Evolutionary conservation across 2,797 vertebrate genomes (phyloP), one percentile per base, ranked within the genome.

Genomic region (Somateria mollissima): DNA sequence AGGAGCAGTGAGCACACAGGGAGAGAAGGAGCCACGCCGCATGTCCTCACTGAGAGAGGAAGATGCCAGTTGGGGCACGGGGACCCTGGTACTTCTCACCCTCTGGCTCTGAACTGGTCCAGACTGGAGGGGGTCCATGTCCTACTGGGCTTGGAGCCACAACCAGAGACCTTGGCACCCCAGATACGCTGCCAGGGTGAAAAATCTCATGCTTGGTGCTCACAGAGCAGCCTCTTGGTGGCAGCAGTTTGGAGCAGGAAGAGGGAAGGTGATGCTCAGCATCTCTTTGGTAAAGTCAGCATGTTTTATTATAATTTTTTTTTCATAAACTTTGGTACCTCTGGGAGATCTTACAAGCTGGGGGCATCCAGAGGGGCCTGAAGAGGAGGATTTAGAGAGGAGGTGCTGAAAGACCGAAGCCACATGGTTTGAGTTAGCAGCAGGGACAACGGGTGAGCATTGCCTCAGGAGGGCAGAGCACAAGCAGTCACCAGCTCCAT

Each of bases 201-300:
- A 39, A 39, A 69, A 32, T 37, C 58, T 61, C 4, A 0, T 34
- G n/a, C 34, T 90, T 18, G 3, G 27, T 0, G 0, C 12, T 34
- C 15, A 8, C 27, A 34, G 21, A 79, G 21, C 30, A 79, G 14
- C 58, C 34, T 57, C 49, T 6, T 3, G 5, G 32, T 8, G 20
- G 27, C 71, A 58, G 3, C 1, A 0, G 8, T n/a, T 77, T 10
- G 11, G 28, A 67, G 54, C 0, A 1, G 61, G 43, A 21, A 34
- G 8, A 25, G 19, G 20, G 14, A 79, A 39, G 39, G 17, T 2
- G 1, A 39, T 51, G 27, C 19, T 89, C 16, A 3, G n/a, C 49
- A 39, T 4, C 20, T 51, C 69, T 71, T 20, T 30, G 49, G 25
- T 41, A 82, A 93, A 82, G 12, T 28, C 37, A 69, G 21, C 8